Base-by-base conservation (phyloP, 2,113 vertebrate species). In the Penelope pileata region DNA sequence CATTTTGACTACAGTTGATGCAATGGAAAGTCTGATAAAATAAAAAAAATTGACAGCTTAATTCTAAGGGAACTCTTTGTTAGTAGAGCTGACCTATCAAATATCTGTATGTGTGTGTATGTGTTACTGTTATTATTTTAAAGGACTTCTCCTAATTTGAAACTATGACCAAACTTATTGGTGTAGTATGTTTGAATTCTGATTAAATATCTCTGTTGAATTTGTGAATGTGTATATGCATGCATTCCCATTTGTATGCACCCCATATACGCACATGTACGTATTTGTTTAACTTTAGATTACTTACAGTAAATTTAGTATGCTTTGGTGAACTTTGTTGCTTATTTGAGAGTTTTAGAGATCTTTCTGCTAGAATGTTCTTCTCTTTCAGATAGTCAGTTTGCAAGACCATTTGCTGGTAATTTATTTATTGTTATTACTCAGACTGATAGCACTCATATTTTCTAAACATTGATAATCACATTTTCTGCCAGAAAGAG, bases 1-100 rank as follows among this genome's bases (percentile, higher is more conserved):
- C 84, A 60, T 91, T 83, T 83, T 91, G 63, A 40, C 64, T 90
- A 24, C 56, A 86, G 54, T 86, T 93, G 90, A 92, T 91, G 90
- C 82, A 94, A 93, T 96, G 94, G 96, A 95, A 97, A 96, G 47
- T 91, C 63, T 26, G 42, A 90, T 90, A 70, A 95, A 85, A 89
- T 32, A 62, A 53, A 18, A n/a, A 38, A 77, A 85, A 91, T 80
- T 19, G 80, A 81, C 66, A 78, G 16, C 50, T 91, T 70, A 83
- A 77, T 85, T 94, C 26, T 77, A 83, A 21, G 34, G 16, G 60
- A 68, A 36, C 19, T 53, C 36, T 88, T 62, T 64, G 34, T 75
- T 75, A 92, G 78, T 68, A 64, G 70, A 74, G 58, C 51, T 85
- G 67, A 84, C 0, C 0, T 62, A 42, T 50, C 47, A 86, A 75